phyloP scores from a whole-genome alignment of 2,888 invertebrate species.

The Nasonovia ribisnigri region DNA sequence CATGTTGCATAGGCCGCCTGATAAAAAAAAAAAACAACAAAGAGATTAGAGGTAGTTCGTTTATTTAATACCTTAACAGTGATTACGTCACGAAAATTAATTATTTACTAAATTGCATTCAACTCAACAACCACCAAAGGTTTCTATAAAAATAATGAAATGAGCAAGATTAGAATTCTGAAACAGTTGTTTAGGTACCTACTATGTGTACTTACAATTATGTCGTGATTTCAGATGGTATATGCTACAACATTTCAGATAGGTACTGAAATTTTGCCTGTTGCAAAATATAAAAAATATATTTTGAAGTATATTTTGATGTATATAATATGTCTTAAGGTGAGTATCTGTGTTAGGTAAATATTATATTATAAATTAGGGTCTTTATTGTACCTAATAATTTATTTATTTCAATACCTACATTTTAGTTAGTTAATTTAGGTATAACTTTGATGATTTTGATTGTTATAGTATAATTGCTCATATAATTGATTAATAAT shows the following conservation, averaged over 20 bases:
- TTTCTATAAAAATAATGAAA: neutral
- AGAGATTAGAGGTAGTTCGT: neutral
- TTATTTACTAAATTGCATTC: neutral
- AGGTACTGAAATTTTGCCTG: too few species aligned
- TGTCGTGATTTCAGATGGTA: neutral
- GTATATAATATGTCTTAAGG: neutral
- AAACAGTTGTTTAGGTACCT: neutral
- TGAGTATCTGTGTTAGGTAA: neutral
- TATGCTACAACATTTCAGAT: too few species aligned
- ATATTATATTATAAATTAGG: neutral
- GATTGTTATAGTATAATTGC: neutral
- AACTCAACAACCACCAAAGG: neutral
- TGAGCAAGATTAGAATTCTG: neutral
- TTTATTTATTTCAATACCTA: neutral
- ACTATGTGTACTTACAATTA: slow-evolving; percentile 6
- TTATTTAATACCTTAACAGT: neutral
- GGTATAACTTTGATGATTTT: neutral
- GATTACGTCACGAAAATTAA: neutral
- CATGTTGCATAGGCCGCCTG: neutral
- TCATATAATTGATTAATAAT: neutral
- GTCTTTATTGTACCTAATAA: neutral
- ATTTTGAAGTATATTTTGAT: neutral
- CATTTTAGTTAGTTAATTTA: neutral
- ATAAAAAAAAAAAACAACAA: neutral
- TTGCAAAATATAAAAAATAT: neutral